These are phyloP conservation scores for Lochmaea crataegi DNA, from an alignment of 2,888 invertebrate genomes.

Conservation along the genomic window DNA sequence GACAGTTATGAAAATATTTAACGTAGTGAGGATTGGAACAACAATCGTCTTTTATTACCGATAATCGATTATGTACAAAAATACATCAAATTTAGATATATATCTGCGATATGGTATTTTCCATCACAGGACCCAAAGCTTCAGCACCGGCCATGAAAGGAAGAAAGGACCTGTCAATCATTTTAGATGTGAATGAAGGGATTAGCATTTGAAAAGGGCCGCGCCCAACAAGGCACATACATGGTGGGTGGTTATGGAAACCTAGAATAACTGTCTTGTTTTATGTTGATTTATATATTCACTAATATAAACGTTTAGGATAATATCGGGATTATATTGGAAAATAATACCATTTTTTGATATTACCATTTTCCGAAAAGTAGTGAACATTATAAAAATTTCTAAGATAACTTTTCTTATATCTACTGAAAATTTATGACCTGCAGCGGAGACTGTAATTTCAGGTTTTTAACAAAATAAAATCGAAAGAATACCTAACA, in stretches of 20 bases:
- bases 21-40: too few relatives aligned
- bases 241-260: conserved; percentile 1
- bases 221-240: conserved; percentile 40
- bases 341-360: too few relatives aligned
- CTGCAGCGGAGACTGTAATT: too few relatives aligned
- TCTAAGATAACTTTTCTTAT: too few relatives aligned
- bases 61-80: background rate
- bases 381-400: too few relatives aligned
- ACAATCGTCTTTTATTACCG: background rate
- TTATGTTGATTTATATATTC: background rate
- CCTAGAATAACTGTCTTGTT: background rate
- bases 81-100: conserved; percentile 1
- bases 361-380: too few relatives aligned
- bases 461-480: too few relatives aligned
- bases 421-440: too few relatives aligned
- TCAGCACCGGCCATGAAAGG: conserved; percentile 20
- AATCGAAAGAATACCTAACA: too few relatives aligned
- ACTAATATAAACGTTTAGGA: background rate
- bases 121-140: background rate
- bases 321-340: background rate
- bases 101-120: conserved; percentile 8
- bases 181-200: conserved; percentile 56
- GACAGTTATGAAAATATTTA: too few relatives aligned
- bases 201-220: conserved; percentile 63
- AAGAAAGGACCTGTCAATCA: conserved; percentile 62